Base-by-base conservation (phyloP, 2,113 vertebrate species). In the Empidonax alnorum region DNA sequence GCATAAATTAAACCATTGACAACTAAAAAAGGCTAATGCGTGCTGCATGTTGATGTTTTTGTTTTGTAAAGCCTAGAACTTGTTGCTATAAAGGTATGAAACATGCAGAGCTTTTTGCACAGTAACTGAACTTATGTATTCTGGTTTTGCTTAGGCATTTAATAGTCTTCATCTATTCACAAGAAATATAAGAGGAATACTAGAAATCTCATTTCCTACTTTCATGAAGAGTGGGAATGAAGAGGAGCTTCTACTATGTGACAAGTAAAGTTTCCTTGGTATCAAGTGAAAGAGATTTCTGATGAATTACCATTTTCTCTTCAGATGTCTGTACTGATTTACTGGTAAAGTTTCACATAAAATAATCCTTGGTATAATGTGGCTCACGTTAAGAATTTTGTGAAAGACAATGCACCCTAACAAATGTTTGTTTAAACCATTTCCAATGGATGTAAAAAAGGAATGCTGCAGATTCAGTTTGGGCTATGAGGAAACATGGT, bases 11-110 rank as follows among this genome's bases (percentile, higher is more conserved):
- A 93, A 93, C 49, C n/a, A 79, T 46, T 31, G n/a, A 25, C 81
- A 94, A 74, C 46, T 31, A 44, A 85, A 89, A 41, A 46, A 85
- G 35, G 62, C 58, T 83, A 86, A 72, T 50, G 18, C 75, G 25
- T 53, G 25, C 47, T 89, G 20, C 1, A 4, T 76, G 80, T 47
- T 84, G 25, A 49, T 17, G 49, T 19, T 90, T 55, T 63, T 66
- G 41, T 69, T 93, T 82, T 81, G 50, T 78, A 66, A 65, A 55
- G 15, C 22, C 90, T 76, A 47, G 53, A 94, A 96, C 91, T 89
- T 56, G 19, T 53, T 81, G 14, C 18, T 90, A 8, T 59, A 75
- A 93, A 76, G 8, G 14, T 69, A 28, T 66, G 37, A 94, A 92
- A 66, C 61, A 71, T 78, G 27, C 35, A 76, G 66, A 50, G 30